Evolutionary conservation across 2,113 vertebrate genomes (phyloP).

Genomic region (Rhombomys opimus): DNA sequence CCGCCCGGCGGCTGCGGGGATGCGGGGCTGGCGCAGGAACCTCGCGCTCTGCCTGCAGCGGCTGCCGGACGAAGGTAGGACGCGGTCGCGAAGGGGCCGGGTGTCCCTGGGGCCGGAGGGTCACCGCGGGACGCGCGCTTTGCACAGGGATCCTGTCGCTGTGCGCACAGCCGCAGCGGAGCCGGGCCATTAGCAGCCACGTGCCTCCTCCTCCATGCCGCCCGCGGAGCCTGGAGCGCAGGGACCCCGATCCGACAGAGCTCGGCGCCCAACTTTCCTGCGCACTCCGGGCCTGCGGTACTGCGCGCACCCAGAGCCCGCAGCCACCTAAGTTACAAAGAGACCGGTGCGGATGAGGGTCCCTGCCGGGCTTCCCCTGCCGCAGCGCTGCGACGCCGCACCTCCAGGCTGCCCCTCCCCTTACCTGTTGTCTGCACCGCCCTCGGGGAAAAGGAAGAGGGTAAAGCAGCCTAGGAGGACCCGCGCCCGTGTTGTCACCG

Average conservation of each 20-base stretch:
- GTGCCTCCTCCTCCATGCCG: conserved; percentile 13
- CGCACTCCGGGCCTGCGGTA: neutral
- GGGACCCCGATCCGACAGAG: neutral
- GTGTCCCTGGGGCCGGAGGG: neutral
- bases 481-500: neutral
- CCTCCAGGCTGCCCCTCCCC: neutral
- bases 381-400: conserved; percentile 66
- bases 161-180: neutral
- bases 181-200: conserved; percentile 39
- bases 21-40: conserved; percentile 93
- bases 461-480: neutral
- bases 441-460: neutral
- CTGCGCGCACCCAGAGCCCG: neutral
- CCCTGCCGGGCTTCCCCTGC: conserved; percentile 17
- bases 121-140: conserved; percentile 43
- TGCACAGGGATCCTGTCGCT: neutral
- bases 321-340: conserved; percentile 62
- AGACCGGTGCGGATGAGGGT: neutral
- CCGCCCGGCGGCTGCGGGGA: conserved; percentile 80
- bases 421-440: conserved; percentile 53
- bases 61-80: conserved; percentile 92
- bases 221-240: neutral
- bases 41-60: conserved; percentile 92
- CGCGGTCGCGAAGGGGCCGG: neutral
- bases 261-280: conserved; percentile 1